Base-by-base conservation (phyloP, 2,888 invertebrate species). In the Graphium colonna region DNA sequence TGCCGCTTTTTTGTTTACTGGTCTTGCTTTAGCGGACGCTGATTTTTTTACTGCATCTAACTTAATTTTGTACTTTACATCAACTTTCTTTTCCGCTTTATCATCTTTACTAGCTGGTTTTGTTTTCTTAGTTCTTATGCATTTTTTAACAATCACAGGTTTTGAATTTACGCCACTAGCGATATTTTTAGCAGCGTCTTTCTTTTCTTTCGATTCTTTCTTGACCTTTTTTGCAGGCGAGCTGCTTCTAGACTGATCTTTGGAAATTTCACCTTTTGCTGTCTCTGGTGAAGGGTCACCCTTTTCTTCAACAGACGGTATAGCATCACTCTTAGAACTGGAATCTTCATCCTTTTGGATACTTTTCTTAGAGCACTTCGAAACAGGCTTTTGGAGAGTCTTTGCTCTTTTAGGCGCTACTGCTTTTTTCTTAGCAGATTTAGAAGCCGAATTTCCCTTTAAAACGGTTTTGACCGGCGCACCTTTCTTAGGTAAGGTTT, bases 401-500 rank as follows among this genome's bases (percentile, higher is more conserved):
- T 84, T 85, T 0, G 70, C 70, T 62, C 82, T 85, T 69, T 86
- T 87, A 3, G 78, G 66, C 41, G 75, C 58, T 18, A 71, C 69
- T 4, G 65, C 57, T 68, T 83, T 87, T 65, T 82, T 87, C 57
- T 73, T 77, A 21, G 73, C 65, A 67, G 73, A 73, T 63, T 81
- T 88, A 36, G 67, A 58, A 51, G 65, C 64, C 44, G 76, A 65
- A 57, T 61, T 68, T 26, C 69, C 62, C 65, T 85, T 87, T 49
- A 81, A 71, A 57, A 79, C 67, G 71, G 80, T 73, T 78, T 83
- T 88, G 69, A 64, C 78, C 55, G 79, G 70, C 62, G 74, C 78
- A 68, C 82, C 87, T 76, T 87, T 88, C 74, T 85, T 89, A 71
- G 82, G 77, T 70, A 76, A 74, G 69, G 82, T 72, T 81, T 88